phyloP scores from a whole-genome alignment of 2,888 invertebrate genomes.

The Drosophila maculinotata region DNA sequence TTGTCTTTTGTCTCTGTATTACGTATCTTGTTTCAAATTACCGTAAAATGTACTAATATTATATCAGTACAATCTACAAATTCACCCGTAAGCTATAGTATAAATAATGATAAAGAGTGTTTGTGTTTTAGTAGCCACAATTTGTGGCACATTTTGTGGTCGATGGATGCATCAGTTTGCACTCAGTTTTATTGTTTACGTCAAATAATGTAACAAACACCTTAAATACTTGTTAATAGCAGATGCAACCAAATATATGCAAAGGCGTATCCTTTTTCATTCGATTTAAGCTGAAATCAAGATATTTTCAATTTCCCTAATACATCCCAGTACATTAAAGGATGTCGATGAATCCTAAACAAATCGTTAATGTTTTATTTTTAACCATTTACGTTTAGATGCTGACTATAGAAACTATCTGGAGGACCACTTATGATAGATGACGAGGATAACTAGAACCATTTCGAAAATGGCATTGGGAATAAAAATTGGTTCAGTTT shows the following conservation, averaged over 20 bases:
- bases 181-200: conserved; percentile 46
- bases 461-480: too few relatives aligned
- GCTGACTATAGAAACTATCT: too few relatives aligned
- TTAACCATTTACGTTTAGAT: too few relatives aligned
- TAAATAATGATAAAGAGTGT: conserved; percentile 27
- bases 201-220: conserved; percentile 40
- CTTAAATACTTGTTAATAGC: conserved; percentile 55
- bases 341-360: too few relatives aligned
- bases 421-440: too few relatives aligned
- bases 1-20: conserved; percentile 30
- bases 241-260: conserved; percentile 42
- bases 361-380: too few relatives aligned
- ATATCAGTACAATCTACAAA: conserved; percentile 27
- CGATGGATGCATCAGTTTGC: conserved; percentile 19
- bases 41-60: conserved; percentile 32
- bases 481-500: too few relatives aligned
- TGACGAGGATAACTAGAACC: too few relatives aligned
- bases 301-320: neutral
- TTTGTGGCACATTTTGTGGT: conserved; percentile 16
- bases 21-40: conserved; percentile 38
- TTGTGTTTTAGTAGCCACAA: conserved; percentile 20
- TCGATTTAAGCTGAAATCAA: conserved; percentile 5
- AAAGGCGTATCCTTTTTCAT: conserved; percentile 43
- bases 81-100: conserved; percentile 15
- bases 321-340: too few relatives aligned